Conservation (phyloP, 2,888 invertebrate genomes). For the Celastrina argiolus region DNA sequence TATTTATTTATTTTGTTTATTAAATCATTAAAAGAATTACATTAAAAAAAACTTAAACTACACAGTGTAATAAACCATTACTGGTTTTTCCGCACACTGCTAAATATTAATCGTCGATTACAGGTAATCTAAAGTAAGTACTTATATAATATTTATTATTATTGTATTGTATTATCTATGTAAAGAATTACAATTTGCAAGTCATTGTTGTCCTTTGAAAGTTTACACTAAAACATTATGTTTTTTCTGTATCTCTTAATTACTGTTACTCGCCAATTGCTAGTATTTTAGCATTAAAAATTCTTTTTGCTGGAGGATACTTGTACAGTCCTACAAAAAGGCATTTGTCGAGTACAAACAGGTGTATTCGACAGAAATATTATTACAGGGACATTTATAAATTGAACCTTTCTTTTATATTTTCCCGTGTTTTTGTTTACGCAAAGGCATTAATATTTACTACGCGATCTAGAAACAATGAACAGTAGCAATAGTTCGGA, state of each 20-base stretch:
- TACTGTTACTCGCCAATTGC: background rate
- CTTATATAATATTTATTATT: no score
- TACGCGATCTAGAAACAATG: conserved; percentile 1
- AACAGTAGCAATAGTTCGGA: background rate
- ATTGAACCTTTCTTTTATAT: background rate
- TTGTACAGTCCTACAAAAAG: background rate
- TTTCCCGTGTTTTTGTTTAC: background rate
- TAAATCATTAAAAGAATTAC: no score
- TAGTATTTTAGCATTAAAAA: background rate
- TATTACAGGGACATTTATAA: background rate
- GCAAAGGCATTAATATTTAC: background rate
- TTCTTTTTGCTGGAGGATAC: background rate
- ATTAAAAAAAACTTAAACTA: no score
- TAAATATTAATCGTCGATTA: no score
- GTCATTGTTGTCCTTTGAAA: no score
- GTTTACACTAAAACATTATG: background rate
- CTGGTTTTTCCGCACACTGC: no score
- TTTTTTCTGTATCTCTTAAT: background rate
- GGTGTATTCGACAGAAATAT: background rate
- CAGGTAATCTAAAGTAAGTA: no score
- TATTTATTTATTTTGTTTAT: no score
- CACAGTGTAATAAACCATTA: no score
- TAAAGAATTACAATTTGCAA: no score
- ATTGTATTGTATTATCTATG: no score
- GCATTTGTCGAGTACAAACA: background rate